phyloP scores from a whole-genome alignment of 2,888 invertebrate genomes.

The Balanococcus diminutus region DNA sequence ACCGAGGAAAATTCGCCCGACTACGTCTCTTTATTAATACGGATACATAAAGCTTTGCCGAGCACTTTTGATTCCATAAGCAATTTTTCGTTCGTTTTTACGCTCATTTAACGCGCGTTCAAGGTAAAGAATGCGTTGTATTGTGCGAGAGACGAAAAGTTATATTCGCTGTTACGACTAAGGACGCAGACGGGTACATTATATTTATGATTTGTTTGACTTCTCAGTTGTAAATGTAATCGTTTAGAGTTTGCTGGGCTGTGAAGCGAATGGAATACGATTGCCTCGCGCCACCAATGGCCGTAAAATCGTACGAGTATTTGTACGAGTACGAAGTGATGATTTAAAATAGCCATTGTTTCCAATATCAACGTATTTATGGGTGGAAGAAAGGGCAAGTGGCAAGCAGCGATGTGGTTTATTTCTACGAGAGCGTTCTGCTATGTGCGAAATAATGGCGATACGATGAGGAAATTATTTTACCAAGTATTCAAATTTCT shows the following conservation, averaged over 20 bases:
- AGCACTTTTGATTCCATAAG: not conserved
- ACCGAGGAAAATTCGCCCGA: not conserved
- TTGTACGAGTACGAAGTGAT: not conserved
- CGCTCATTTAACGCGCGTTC: not conserved
- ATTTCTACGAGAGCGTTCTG: too few relatives aligned
- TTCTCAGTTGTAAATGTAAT: not conserved
- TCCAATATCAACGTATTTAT: too few relatives aligned
- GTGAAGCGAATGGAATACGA: not conserved
- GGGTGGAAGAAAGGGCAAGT: too few relatives aligned
- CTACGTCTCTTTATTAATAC: not conserved
- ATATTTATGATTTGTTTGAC: not conserved
- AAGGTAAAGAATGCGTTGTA: not conserved
- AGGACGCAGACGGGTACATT: not conserved
- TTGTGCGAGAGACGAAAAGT: not conserved
- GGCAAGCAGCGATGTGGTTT: too few relatives aligned
- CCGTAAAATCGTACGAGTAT: too few relatives aligned
- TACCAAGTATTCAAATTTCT: too few relatives aligned
- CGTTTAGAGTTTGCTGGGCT: not conserved
- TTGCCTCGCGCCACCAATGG: too few relatives aligned
- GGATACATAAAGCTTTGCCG: not conserved
- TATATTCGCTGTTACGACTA: not conserved
- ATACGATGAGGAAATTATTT: too few relatives aligned
- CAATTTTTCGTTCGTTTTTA: not conserved
- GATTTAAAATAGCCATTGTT: not conserved
- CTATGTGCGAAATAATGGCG: too few relatives aligned